These are phyloP conservation scores for Anoplophora glabripennis DNA, from an alignment of 1,140 invertebrate species.

Conservation along the genomic window DNA sequence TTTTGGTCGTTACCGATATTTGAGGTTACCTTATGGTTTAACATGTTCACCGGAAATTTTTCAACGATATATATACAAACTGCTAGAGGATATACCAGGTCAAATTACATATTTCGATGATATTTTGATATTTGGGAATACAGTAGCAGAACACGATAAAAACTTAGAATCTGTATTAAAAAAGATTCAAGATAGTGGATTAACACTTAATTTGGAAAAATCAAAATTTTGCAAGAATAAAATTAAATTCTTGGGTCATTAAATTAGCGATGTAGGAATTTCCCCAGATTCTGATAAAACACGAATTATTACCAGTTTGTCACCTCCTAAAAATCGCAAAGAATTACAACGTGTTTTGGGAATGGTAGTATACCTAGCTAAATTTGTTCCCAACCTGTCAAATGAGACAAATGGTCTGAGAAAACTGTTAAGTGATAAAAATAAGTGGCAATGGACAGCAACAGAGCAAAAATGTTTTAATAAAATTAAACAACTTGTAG, in stretches of 20 bases:
- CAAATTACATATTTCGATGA: neutral
- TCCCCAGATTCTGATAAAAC: neutral
- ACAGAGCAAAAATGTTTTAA: neutral
- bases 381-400: constrained; percentile 15
- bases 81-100: neutral
- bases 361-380: constrained; percentile 17
- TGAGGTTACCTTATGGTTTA: constrained; percentile 7
- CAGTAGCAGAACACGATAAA: neutral
- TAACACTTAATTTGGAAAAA: neutral
- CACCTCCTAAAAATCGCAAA: neutral
- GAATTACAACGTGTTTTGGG: constrained; percentile 17
- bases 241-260: neutral
- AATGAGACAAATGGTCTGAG: constrained; percentile 6
- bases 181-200: too few relatives aligned
- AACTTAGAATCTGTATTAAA: too few relatives aligned
- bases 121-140: constrained; percentile 2
- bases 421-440: constrained; percentile 5
- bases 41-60: constrained; percentile 6
- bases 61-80: neutral
- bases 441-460: neutral
- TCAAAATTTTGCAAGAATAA: neutral
- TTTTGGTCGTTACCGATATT: constrained; percentile 6
- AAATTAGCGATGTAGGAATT: neutral
- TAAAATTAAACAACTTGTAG: constrained; percentile 6
- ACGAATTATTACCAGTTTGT: neutral